Base-by-base conservation (phyloP, 2,888 invertebrate species). In the Parasteatoda lunata region DNA sequence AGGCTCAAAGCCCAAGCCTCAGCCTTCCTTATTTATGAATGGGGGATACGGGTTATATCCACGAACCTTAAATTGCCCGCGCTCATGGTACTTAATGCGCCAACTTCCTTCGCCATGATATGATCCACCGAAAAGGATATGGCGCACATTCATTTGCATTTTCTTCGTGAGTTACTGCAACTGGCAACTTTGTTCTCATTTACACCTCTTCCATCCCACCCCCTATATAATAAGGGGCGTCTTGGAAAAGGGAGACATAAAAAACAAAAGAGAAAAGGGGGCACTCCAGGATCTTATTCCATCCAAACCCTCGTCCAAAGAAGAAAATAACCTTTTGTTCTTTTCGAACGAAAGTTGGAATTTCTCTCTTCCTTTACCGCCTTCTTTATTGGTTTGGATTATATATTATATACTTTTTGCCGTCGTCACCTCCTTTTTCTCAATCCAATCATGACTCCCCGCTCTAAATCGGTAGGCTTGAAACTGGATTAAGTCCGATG, bases 111-210 rank as follows among this genome's bases (percentile, higher is more conserved):
- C 78, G 87, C 66, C 64, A 54, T 71, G 81, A 87, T 87, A 87
- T 82, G 87, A 87, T 87, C 88, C 83, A 51, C 30, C 78, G 70
- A 76, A 77, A 69, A 73, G 80, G 80, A 80, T 86, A 81, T 81
- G 85, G 85, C 52, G 64, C 72, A 70, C 88, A 88, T 88, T 84
- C 88, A 88, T 88, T 88, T 88, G 88, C 88, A 88, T 88, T 88
- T 88, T 76, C 75, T 52, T 51, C 75, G 54, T 84, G 88, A 88
- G 81, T 88, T 88, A 88, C 84, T 80, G 68, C 54, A 70, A 69
- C 66, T 47, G 75, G 70, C 77, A 84, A 88, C 80, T 88, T 88
- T 77, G 88, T 88, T 88, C 88, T 88, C 88, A 88, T 88, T 88
- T 88, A 81, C 88, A 88, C 80, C 88, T 80, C 72, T 52, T 59